Percentiles rank a stretch among this genome's conserved stretches.
Conservation (phyloP, 2,797 vertebrate genomes). For the Masticophis lateralis region DNA sequence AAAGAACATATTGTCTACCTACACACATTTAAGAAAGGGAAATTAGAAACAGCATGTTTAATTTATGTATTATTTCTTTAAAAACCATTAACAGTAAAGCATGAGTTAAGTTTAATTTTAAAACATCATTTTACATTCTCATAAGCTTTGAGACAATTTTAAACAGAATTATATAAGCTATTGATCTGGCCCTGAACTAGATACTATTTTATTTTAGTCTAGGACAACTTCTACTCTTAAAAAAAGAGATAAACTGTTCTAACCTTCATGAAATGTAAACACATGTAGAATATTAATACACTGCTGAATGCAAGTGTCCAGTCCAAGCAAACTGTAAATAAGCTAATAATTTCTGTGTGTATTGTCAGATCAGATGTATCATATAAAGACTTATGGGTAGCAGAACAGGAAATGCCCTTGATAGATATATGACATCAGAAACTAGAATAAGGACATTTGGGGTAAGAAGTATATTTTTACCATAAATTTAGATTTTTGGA, state of each 20-base stretch:
- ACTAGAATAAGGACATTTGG: not conserved
- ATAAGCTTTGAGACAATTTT: not conserved
- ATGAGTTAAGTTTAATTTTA: not conserved
- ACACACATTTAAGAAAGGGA: slow-evolving; percentile 1
- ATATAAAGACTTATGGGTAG: not conserved
- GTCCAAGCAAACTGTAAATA: not conserved
- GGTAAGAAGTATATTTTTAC: not conserved
- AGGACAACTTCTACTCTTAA: not conserved
- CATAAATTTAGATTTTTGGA: not conserved
- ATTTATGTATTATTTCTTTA: slow-evolving; percentile 15
- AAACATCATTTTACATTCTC: not conserved
- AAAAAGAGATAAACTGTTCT: not conserved
- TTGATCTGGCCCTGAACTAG: accelerated
- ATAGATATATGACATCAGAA: not conserved
- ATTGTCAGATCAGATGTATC: not conserved
- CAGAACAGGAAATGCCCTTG: not conserved
- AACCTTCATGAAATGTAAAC: not conserved
- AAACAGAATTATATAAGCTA: accelerated
- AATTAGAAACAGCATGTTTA: slow-evolving; percentile 36
- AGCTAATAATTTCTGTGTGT: not conserved
- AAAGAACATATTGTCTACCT: slow-evolving; percentile 21
- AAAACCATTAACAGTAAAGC: slow-evolving; percentile 16
- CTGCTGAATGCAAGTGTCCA: not conserved
- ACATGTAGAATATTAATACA: not conserved
- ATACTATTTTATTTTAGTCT: accelerated